phyloP scores from a whole-genome alignment of 2,888 invertebrate genomes.

The Sinhomidia bicolor region DNA sequence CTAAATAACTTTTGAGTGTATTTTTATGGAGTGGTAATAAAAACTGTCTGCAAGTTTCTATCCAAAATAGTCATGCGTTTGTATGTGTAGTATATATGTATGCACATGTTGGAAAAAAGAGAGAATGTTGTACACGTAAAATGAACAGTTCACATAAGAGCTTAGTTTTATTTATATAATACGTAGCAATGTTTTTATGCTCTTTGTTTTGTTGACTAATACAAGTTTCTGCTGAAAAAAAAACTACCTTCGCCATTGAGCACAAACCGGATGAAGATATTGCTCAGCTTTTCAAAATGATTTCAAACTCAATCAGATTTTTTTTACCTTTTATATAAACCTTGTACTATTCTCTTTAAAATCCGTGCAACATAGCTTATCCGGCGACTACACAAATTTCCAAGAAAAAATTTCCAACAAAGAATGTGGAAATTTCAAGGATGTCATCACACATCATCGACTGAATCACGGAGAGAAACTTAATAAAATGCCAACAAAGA shows the following conservation, averaged over 20 bases:
- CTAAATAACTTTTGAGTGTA: conserved; percentile 12
- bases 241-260: conserved; percentile 39
- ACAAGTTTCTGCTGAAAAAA: background rate
- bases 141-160: too few species aligned
- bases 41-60: conserved; percentile 17
- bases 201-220: conserved; percentile 8
- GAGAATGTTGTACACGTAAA: too few species aligned
- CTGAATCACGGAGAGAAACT: conserved; percentile 32
- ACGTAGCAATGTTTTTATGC: too few species aligned
- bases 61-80: background rate
- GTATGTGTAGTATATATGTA: background rate
- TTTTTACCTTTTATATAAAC: background rate
- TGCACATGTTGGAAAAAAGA: background rate
- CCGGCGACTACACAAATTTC: too few species aligned
- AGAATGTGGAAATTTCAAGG: conserved; percentile 57
- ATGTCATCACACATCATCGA: conserved; percentile 62
- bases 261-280: conserved; percentile 55
- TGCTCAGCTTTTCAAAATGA: background rate
- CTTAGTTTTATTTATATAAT: too few species aligned
- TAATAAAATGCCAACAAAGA: conserved; percentile 50
- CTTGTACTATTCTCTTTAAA: background rate
- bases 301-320: conserved; percentile 50
- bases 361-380: background rate
- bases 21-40: conserved; percentile 61
- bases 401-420: conserved; percentile 14